These are phyloP conservation scores for Pseudomyrmex flavicornis DNA, from an alignment of 1,140 invertebrate species.

Conservation along the genomic window DNA sequence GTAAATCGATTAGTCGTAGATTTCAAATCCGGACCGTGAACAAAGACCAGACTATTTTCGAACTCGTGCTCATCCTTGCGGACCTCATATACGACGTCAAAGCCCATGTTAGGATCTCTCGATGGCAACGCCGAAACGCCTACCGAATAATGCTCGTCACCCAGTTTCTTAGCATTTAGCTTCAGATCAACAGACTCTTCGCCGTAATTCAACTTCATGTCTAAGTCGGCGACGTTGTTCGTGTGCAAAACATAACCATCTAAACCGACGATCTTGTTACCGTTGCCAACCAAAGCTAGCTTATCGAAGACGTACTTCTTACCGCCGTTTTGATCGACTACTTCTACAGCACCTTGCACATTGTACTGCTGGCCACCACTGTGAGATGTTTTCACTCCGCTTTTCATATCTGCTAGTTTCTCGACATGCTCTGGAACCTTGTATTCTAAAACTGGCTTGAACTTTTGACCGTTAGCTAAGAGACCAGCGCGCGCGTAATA, in stretches of 20 bases:
- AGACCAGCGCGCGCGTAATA: constrained; percentile 88
- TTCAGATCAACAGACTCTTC: constrained; percentile 84
- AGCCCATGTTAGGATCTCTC: constrained; percentile 87
- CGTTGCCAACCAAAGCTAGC: constrained; percentile 84
- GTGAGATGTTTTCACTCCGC: constrained; percentile 59
- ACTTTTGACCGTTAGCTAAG: constrained; percentile 87
- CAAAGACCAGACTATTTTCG: constrained; percentile 86
- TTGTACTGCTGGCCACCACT: constrained; percentile 83
- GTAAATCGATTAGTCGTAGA: constrained; percentile 86
- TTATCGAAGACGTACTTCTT: constrained; percentile 87
- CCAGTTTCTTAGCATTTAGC: constrained; percentile 75
- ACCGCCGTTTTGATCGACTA: constrained; percentile 82
- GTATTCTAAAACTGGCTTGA: constrained; percentile 90
- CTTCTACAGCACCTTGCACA: constrained; percentile 86
- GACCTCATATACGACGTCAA: constrained; percentile 85
- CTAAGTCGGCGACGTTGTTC: constrained; percentile 80
- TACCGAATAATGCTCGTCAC: constrained; percentile 65
- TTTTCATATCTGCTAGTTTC: constrained; percentile 76
- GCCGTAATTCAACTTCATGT: constrained; percentile 85
- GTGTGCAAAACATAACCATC: constrained; percentile 85
- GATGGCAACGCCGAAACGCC: constrained; percentile 74
- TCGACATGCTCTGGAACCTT: constrained; percentile 86
- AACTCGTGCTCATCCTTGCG: constrained; percentile 71
- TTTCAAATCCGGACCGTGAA: constrained; percentile 87
- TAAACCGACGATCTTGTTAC: constrained; percentile 82